Evolutionary conservation across 2,113 vertebrate species (phyloP).

Genomic region (Dryoscopus gambensis): DNA sequence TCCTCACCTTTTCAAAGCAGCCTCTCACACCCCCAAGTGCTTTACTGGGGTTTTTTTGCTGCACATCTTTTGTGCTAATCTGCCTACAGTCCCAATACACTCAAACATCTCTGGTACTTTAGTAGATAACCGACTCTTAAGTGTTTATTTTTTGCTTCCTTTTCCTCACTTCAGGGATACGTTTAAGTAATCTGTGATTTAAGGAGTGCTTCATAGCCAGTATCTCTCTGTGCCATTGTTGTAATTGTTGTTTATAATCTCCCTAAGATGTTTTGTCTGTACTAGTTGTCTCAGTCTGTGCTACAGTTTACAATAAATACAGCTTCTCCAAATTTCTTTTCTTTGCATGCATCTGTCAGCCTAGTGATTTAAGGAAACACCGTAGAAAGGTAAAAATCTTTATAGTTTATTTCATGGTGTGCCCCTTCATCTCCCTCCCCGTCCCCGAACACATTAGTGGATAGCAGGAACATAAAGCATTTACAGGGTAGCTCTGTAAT

Average conservation of each 20-base stretch:
- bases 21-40: fast-evolving
- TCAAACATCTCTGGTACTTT: background rate
- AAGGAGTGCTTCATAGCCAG: background rate
- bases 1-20: background rate
- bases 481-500: background rate
- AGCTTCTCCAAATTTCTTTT: constrained; percentile 68
- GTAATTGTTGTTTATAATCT: background rate
- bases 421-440: background rate
- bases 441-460: background rate
- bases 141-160: background rate
- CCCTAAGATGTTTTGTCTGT: background rate
- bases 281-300: background rate
- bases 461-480: background rate
- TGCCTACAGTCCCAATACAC: background rate
- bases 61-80: background rate
- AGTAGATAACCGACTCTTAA: background rate
- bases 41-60: background rate
- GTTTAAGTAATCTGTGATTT: background rate
- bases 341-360: constrained; percentile 88
- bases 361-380: constrained; percentile 98
- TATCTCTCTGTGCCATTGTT: background rate
- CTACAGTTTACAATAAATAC: constrained; percentile 47
- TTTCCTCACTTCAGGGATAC: background rate
- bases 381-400: constrained; percentile 93
- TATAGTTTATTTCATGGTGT: constrained; percentile 37